Evolutionary conservation across 2,888 invertebrate species (phyloP).

Genomic region (Brenthis daphne): DNA sequence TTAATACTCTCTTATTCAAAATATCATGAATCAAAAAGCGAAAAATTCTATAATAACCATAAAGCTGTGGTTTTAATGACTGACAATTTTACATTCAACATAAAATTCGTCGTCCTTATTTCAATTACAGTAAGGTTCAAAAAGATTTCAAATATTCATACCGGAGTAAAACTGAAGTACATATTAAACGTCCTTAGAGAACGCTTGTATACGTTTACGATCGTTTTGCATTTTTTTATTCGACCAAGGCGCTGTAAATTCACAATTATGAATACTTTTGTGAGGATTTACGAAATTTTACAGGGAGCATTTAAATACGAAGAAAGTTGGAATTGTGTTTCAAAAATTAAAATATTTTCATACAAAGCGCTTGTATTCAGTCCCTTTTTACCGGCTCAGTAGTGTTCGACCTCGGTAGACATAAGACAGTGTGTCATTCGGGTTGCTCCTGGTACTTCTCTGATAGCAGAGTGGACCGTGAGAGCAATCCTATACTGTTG

Average conservation of each 20-base stretch:
- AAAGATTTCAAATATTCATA: background rate
- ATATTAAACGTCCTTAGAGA: conserved; percentile 27
- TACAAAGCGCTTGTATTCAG: too few species aligned
- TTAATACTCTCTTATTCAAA: background rate
- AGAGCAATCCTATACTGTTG: too few species aligned
- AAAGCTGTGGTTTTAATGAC: conserved; percentile 13
- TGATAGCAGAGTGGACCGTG: too few species aligned
- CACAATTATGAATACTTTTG: conserved; percentile 29
- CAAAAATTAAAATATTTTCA: too few species aligned
- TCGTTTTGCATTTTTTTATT: conserved; percentile 31
- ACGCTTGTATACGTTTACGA: conserved; percentile 28
- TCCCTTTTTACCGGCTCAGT: too few species aligned
- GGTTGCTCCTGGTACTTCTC: too few species aligned
- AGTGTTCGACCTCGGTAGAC: too few species aligned
- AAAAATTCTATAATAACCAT: conserved; percentile 14
- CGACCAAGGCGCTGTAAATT: conserved; percentile 24
- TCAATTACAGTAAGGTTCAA: background rate
- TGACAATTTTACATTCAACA: conserved; percentile 1
- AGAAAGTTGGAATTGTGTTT: background rate
- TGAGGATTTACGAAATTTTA: conserved; percentile 1
- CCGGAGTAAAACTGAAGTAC: conserved; percentile 8
- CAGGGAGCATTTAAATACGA: background rate
- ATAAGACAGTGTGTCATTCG: too few species aligned
- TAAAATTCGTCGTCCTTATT: background rate
- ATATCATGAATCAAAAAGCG: conserved; percentile 10